Evolutionary conservation across 1,140 invertebrate genomes (phyloP).

Genomic region (Drosophila mauritiana): DNA sequence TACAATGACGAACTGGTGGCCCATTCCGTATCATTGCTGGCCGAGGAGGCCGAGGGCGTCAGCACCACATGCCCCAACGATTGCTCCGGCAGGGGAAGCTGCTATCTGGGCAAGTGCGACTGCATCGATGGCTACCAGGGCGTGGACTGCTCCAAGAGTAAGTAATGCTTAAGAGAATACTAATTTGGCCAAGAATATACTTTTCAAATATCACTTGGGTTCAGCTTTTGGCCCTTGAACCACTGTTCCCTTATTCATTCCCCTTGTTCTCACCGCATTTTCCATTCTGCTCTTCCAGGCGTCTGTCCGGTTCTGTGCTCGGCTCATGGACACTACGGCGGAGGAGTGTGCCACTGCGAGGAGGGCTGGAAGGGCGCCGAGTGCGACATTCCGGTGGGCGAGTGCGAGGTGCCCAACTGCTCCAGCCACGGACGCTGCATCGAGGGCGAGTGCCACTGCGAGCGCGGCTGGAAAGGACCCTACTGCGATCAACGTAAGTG

Average conservation of each 20-base stretch:
- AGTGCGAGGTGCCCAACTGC: constrained; percentile 96
- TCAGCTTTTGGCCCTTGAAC: background rate
- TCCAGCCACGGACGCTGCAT: constrained; percentile 95
- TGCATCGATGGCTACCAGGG: constrained; percentile 98
- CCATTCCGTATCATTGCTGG: constrained; percentile 91
- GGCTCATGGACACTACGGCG: constrained; percentile 97
- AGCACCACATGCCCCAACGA: constrained; percentile 96
- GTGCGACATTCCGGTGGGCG: constrained; percentile 95
- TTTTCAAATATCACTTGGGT: background rate
- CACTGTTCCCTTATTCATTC: constrained; percentile 4
- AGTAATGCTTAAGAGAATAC: constrained; percentile 83
- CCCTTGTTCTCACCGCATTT: constrained; percentile 6
- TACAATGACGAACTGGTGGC: constrained; percentile 97
- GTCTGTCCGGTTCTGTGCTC: constrained; percentile 99
- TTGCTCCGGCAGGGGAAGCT: constrained; percentile 97
- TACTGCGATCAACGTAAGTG: constrained; percentile 93
- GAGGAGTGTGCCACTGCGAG: constrained; percentile 97
- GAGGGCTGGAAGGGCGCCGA: constrained; percentile 98
- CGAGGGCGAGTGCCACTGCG: constrained; percentile 94
- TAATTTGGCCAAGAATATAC: too few species aligned
- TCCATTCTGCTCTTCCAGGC: constrained; percentile 85
- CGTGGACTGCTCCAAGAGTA: constrained; percentile 95
- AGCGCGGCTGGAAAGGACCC: constrained; percentile 94
- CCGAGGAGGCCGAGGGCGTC: constrained; percentile 93
- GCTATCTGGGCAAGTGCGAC: constrained; percentile 96